These are phyloP conservation scores for Columba janthina DNA, from an alignment of 2,113 vertebrate genomes.

Conservation along the genomic window DNA sequence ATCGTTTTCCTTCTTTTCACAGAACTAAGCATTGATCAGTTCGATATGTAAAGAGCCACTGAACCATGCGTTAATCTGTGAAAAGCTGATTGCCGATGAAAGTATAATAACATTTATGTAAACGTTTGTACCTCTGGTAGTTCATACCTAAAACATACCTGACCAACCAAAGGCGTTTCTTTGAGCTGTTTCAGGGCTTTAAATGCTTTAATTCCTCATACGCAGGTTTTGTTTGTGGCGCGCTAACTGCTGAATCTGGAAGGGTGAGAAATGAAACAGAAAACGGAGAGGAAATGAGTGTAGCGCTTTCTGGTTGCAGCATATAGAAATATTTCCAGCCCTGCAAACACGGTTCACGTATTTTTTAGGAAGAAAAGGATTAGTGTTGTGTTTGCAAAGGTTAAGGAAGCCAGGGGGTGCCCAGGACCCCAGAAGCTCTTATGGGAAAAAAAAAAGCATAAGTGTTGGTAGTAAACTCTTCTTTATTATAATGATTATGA, in stretches of 20 bases:
- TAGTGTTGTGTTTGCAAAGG: background rate
- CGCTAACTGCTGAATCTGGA: background rate
- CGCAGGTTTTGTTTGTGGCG: background rate
- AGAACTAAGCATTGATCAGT: background rate
- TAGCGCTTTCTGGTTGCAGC: background rate
- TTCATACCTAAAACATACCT: rapidly evolving
- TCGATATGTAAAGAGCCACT: background rate
- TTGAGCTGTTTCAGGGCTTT: background rate
- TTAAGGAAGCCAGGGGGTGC: background rate
- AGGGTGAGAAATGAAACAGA: background rate
- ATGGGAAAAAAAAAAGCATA: background rate
- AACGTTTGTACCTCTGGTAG: background rate
- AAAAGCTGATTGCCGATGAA: background rate
- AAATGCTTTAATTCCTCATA: background rate
- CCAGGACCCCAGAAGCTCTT: background rate
- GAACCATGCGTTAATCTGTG: background rate
- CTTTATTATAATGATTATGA: background rate
- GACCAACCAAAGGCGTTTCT: background rate
- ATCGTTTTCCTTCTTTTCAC: background rate
- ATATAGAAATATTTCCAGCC: background rate
- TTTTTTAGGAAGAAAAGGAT: background rate
- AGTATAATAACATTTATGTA: too few relatives aligned
- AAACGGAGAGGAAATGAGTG: background rate
- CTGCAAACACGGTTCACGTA: background rate
- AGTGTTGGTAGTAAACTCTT: background rate